Base-by-base conservation (phyloP, 2,888 invertebrate species). In the Caenorhabditis parvicauda region DNA sequence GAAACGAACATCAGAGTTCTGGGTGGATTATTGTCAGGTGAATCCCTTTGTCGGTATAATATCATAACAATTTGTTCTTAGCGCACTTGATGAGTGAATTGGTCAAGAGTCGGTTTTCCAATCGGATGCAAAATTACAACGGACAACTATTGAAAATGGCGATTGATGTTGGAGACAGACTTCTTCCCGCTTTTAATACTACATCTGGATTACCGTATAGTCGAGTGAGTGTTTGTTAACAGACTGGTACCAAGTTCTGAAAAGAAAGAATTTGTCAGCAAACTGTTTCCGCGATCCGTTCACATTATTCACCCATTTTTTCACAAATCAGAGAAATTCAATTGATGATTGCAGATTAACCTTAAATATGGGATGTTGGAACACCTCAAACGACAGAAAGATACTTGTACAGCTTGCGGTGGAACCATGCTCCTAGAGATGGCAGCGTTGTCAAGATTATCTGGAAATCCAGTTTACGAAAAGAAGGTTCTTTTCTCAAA, bases 371-470 rank as follows among this genome's bases (percentile, higher is more conserved):
- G 81, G 24, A 69, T 81, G 68, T 41, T 54, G n/a, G 70, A 70
- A 6, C 55, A 65, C 37, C 54, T 81, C 51, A 69, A 69, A 43
- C 45, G 67, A 21, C 79, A 79, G 48, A 71, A 72, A 47, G 70
- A 73, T 49, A 73, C 72, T 0, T 96, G 96, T 81, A 96, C 96
- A 0, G 95, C 96, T 0, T 98, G 96, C 83, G 95, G 94, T 1
- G 96, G 96, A 0, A 95, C 95, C 0, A 93, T 96, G 88, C 89
- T 98, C 49, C 84, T 98, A 29, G 96, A 98, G 84, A 92, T 96
- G 88, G 95, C 95, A 0, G 92, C 95, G 0, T 85, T 98, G 6
- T 65, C 66, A 7, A 53, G 69, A 2, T 86, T 98, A 48, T 91
- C 92, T 0, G 94, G 86, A 5, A 90, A 92, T 81, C 88, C 90